Evolutionary conservation across 2,113 vertebrate species (phyloP), one percentile per base, ranked within the genome.

Genomic region (Catagonus wagneri): DNA sequence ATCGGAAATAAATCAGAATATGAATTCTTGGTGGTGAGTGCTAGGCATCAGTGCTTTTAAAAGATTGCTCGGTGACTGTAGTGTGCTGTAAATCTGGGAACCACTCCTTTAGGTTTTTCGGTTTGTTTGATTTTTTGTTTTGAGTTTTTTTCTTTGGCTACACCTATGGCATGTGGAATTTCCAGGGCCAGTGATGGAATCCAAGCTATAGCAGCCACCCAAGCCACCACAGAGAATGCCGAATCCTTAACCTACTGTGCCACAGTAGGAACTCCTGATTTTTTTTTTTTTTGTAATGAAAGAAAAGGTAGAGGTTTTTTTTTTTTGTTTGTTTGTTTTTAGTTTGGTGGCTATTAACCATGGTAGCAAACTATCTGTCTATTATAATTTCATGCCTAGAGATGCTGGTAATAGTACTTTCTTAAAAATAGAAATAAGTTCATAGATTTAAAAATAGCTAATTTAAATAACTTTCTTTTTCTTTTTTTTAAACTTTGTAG

Each of bases 401-500:
- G 39, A 93, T 5, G 72, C 13, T 50, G 65, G 22, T 94, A 90
- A 83, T 94, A 34, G 7, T 1, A 85, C 36, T 90, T 92, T 75
- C 65, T 92, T 91, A 83, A 91, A 92, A 90, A 83, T 52, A 90
- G 86, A 95, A 93, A 29, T 68, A 88, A 90, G 9, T 65, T 61
- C 27, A 88, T 69, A 72, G 10, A 92, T 83, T 86, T 71, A 9
- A 97, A 96, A 92, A 87, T 69, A 86, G n/a, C 50, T 69, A 56
- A 76, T 97, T 96, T 94, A 95, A 83, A 29, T 81, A 36, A 44
- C 14, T 69, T 83, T 95, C 6, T 60, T 2, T 60, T 13, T 89
- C 85, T 13, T 32, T 20, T 84, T 80, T 79, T 17, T 7, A 95
- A 92, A 72, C n/a, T 32, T 4, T 79, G 65, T 93, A 29, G 56